phyloP scores from a whole-genome alignment of 2,113 vertebrate genomes.

The Aptenodytes forsteri region DNA sequence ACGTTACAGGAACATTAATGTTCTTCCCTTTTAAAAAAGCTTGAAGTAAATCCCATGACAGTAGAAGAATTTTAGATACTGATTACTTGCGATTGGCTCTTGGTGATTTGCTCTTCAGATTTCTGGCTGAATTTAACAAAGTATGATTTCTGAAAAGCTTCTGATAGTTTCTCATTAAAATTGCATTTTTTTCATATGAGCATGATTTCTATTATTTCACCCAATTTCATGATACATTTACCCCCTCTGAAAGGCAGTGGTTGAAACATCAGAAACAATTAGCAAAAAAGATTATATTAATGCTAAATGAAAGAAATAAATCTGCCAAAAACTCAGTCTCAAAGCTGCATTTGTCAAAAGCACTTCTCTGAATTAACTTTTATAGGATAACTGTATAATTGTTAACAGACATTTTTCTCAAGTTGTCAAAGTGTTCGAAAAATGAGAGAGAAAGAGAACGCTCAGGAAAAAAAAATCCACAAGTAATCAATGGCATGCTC shows the following conservation, averaged over 20 bases:
- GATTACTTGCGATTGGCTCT: constrained; percentile 57
- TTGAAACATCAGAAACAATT: constrained; percentile 67
- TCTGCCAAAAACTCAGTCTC: constrained; percentile 25
- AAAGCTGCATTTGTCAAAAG: constrained; percentile 37
- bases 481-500: constrained; percentile 21
- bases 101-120: constrained; percentile 69
- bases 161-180: constrained; percentile 64
- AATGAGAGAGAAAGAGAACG: neutral
- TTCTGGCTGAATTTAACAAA: constrained; percentile 66
- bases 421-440: constrained; percentile 37
- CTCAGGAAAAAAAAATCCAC: neutral
- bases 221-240: constrained; percentile 43
- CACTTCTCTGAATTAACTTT: constrained; percentile 38
- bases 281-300: constrained; percentile 40
- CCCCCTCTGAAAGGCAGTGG: constrained; percentile 23
- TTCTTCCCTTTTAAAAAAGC: constrained; percentile 44
- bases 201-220: constrained; percentile 54
- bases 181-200: constrained; percentile 31
- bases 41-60: constrained; percentile 49
- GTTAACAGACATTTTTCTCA: constrained; percentile 33
- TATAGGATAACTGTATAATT: constrained; percentile 13
- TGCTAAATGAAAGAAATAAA: constrained; percentile 16
- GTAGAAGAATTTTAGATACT: constrained; percentile 61
- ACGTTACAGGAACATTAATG: constrained; percentile 11
- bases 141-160: constrained; percentile 65